Percentiles rank a stretch among this genome's conserved stretches.
Conservation (phyloP, 2,113 vertebrate genomes). For the Diphyllodes magnificus region DNA sequence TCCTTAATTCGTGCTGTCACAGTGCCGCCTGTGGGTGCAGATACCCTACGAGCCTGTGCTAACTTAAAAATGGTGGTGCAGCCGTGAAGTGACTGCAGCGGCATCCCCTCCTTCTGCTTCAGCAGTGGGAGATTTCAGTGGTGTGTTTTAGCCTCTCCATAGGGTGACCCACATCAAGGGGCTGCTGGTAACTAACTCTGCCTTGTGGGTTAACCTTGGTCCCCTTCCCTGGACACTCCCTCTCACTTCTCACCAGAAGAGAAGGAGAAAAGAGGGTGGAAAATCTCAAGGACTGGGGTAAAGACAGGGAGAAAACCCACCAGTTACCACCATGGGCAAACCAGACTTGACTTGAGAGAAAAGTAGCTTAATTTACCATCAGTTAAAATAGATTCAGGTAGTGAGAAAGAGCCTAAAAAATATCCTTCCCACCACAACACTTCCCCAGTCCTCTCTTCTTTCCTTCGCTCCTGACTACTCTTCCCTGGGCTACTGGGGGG, state of each 20-base stretch:
- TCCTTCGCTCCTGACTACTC: fast-evolving
- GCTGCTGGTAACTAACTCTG: neutral
- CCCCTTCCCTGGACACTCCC: neutral
- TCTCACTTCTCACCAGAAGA: neutral
- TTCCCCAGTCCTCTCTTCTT: neutral
- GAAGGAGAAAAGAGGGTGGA: fast-evolving
- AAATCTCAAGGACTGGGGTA: neutral
- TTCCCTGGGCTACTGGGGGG: neutral
- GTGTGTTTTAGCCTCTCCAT: neutral
- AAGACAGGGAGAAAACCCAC: neutral
- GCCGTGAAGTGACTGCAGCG: neutral
- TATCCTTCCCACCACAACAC: fast-evolving
- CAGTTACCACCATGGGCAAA: neutral
- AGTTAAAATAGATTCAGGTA: neutral
- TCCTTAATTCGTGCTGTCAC: neutral
- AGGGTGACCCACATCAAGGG: neutral
- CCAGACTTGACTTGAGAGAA: too few relatives aligned
- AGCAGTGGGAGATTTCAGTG: neutral
- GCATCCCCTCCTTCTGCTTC: neutral
- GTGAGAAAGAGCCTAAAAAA: neutral
- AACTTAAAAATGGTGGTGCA: neutral
- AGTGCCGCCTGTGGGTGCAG: neutral
- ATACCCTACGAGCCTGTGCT: neutral
- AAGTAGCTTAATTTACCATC: neutral
- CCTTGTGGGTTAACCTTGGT: neutral